Base-by-base conservation (phyloP, 2,797 vertebrate genomes). In the Hephaestus fuliginosus region DNA sequence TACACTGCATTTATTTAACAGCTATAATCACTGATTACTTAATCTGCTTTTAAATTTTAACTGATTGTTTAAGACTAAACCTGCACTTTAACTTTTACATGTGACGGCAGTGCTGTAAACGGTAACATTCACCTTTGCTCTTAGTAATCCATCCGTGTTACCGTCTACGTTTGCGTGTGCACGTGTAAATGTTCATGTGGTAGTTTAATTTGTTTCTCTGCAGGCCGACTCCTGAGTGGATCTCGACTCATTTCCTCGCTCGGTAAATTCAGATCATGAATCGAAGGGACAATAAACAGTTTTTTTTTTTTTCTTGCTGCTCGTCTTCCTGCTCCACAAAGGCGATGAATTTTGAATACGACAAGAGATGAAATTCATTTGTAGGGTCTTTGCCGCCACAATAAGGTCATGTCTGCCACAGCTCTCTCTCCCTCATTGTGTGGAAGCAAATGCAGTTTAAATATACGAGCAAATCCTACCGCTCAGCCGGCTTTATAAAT, bases 301-400 rank as follows among this genome's bases (percentile, higher is more conserved):
- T 10, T 65, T 36, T 61, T 62, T 69, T 41, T 20, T 8, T 62
- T 65, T 41, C n/a, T 18, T 15, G 67, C 48, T 43, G 41, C 30
- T 7, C 36, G 8, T 49, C 5, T 41, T 20, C 5, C 56, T 15
- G 67, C 48, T 39, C 33, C 58, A 30, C 48, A 80, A 69, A 78
- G 46, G 14, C 22, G 36, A 80, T 77, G 75, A 70, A 87, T 82
- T 79, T 61, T 82, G 28, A 89, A 87, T 82, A 78, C 81, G 81
- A 82, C 68, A 67, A 67, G 64, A 87, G 80, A 85, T 80, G 69
- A 91, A 84, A 82, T 88, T 85, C 74, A 87, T 90, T 83, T 85
- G 75, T 20, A 5, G 65, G 53, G 77, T 82, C 69, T 88, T 61
- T 62, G 58, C 67, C 36, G 3, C 57, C 51, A 78, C 74, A 79